phyloP scores from a whole-genome alignment of 2,888 invertebrate genomes.

The Cephus runcator region DNA sequence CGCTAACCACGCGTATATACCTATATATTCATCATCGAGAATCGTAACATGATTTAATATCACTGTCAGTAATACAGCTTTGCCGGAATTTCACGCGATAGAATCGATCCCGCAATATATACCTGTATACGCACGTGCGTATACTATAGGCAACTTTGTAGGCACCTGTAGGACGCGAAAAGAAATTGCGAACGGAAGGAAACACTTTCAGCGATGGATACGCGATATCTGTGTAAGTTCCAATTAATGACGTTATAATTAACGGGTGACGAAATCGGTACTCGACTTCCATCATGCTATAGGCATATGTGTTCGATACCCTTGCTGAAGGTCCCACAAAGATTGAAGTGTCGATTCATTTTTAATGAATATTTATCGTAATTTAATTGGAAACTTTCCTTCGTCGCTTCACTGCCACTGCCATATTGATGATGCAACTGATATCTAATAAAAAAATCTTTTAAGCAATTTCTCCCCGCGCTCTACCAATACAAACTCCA shows the following conservation, averaged over 20 bases:
- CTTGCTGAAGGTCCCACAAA: neutral
- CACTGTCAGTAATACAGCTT: neutral
- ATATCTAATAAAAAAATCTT: neutral
- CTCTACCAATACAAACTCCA: neutral
- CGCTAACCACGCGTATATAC: neutral
- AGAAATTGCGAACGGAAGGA: neutral
- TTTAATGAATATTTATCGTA: neutral
- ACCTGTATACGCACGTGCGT: neutral
- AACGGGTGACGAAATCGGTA: neutral
- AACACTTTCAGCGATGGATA: neutral
- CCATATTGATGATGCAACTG: neutral
- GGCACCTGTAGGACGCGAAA: neutral
- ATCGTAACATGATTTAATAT: neutral
- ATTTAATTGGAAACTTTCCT: neutral
- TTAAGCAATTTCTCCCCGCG: neutral
- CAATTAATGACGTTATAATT: neutral
- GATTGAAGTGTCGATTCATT: neutral
- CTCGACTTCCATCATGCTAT: neutral
- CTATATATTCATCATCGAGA: no score
- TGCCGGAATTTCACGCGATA: neutral
- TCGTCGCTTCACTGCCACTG: neutral
- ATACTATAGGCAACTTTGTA: neutral
- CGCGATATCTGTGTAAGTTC: neutral
- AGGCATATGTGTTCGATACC: neutral
- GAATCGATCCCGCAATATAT: no score